Evolutionary conservation across 2,797 vertebrate species (phyloP), one percentile per base, ranked within the genome.

Genomic region (Eulemur coronatus): DNA sequence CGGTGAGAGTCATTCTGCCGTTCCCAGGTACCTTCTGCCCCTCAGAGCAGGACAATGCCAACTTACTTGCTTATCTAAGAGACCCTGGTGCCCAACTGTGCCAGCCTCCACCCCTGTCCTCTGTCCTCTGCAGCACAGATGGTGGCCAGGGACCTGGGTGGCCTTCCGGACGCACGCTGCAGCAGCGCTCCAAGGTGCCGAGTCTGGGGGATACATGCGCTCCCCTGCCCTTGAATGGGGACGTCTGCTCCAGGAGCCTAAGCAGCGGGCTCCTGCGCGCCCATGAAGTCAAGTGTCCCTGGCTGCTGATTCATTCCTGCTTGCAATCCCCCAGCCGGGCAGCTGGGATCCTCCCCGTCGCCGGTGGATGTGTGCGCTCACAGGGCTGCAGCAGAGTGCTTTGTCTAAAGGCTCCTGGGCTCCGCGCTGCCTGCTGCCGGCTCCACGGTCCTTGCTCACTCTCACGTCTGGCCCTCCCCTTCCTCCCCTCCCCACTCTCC

Each of bases 351-450:
- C 95, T 81, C 85, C 84, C 52, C 33, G 94, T 94, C 0, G 90
- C 92, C 12, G 52, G 79, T 15, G 94, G 9, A 38, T 4, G 94
- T 30, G 89, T 75, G 89, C 65, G 35, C 87, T 91, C 33, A 0
- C 94, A 72, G 96, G 93, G 92, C 97, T 7, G 97, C 98, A 50
- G 98, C 97, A 1, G 65, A 95, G 90, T 48, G 98, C 98, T 99
- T 98, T 99, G 98, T 98, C 98, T 99, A 91, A 96, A 98, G 98
- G 98, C 91, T 95, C 95, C 96, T 33, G 65, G 97, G 98, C 98
- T 97, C 98, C 98, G 88, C 97, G 94, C 98, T 98, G 87, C 94
- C 96, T 80, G 85, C 97, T 73, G 96, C 98, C 43, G 3, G 97
- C 91, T 97, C 97, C 95, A 96, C 97, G 79, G 98, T 92, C 97